Conservation (phyloP, 2,797 vertebrate species). For the Schizopygopsis pylzovi region DNA sequence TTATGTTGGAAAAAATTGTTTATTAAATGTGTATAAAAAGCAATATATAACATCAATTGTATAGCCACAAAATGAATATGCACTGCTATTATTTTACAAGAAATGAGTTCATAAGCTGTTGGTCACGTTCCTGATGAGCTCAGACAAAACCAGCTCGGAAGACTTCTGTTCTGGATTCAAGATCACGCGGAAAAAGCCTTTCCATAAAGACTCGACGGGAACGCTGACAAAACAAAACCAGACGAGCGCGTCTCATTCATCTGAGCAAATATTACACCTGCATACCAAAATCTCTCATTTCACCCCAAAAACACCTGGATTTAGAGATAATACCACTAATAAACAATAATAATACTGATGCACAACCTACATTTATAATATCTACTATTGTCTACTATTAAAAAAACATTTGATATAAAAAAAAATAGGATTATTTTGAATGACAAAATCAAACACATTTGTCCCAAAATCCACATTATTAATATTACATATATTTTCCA, state of each 20-base stretch:
- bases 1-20: neutral
- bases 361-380: neutral
- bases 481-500: neutral
- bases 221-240: constrained; percentile 45
- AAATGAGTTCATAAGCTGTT: neutral
- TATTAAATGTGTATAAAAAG: constrained; percentile 3
- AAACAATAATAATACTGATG: neutral
- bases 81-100: neutral
- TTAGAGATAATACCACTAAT: too few relatives aligned
- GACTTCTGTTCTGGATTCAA: constrained; percentile 58
- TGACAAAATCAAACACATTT: neutral
- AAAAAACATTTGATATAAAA: too few relatives aligned
- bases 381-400: neutral
- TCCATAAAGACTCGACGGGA: constrained; percentile 51
- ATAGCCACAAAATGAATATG: neutral
- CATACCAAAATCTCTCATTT: neutral
- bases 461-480: neutral
- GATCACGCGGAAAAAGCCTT: constrained; percentile 61
- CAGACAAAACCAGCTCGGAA: constrained; percentile 53
- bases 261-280: neutral
- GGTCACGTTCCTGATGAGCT: constrained; percentile 53
- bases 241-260: neutral
- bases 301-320: neutral
- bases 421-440: neutral
- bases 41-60: neutral